These are phyloP conservation scores for Acipenser ruthenus DNA, from an alignment of 2,797 vertebrate species.

Conservation along the genomic window DNA sequence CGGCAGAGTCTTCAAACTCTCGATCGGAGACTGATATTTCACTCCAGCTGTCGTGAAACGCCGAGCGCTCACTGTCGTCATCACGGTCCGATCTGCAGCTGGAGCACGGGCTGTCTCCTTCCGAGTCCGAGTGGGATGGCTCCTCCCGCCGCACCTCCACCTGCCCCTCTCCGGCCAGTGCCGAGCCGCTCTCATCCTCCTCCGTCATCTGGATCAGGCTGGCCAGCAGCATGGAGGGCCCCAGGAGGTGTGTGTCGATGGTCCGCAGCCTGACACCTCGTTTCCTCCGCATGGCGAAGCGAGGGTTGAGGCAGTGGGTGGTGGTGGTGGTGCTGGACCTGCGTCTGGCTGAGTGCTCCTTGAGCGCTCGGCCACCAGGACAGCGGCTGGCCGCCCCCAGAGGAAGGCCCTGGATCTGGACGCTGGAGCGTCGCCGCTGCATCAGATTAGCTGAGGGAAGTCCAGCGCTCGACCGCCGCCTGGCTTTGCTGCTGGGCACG, in stretches of 20 bases:
- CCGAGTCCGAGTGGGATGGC: background rate
- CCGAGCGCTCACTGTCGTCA: slow-evolving; percentile 30
- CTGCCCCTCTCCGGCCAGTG: slow-evolving; percentile 29
- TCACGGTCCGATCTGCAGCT: slow-evolving; percentile 30
- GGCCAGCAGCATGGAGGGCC: slow-evolving; percentile 60
- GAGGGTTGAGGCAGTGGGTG: slow-evolving; percentile 54
- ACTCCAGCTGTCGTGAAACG: slow-evolving; percentile 17
- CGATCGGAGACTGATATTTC: slow-evolving; percentile 18
- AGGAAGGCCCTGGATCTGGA: slow-evolving; percentile 47
- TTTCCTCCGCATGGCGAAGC: slow-evolving; percentile 56
- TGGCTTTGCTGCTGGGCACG: slow-evolving; percentile 68
- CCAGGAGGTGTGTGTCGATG: slow-evolving; percentile 55
- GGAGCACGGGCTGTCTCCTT: slow-evolving; percentile 12
- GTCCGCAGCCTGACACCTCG: slow-evolving; percentile 25
- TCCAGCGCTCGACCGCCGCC: slow-evolving; percentile 70
- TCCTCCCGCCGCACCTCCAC: slow-evolving; percentile 39
- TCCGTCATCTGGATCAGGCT: slow-evolving; percentile 56
- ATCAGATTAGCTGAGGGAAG: slow-evolving; percentile 59
- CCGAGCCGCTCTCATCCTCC: slow-evolving; percentile 21
- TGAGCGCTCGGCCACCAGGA: slow-evolving; percentile 12
- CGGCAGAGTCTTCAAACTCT: slow-evolving; percentile 3
- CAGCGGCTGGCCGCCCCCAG: slow-evolving; percentile 20
- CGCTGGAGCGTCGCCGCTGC: slow-evolving; percentile 60
- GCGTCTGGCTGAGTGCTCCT: slow-evolving; percentile 36
- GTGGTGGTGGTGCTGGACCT: slow-evolving; percentile 61